Conservation (phyloP, 1,140 invertebrate genomes). For the Bombus terrestris region DNA sequence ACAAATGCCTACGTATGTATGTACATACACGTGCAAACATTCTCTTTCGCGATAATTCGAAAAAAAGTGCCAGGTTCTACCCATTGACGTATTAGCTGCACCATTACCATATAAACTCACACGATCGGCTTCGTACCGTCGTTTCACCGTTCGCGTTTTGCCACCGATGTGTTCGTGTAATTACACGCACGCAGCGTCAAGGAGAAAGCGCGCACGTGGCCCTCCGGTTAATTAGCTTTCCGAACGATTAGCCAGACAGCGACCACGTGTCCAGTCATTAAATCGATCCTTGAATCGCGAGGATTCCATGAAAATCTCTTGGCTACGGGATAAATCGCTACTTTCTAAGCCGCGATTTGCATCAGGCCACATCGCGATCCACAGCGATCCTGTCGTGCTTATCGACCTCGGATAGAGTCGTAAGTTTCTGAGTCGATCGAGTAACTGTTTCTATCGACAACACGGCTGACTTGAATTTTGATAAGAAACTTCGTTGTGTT, state of each 20-base stretch:
- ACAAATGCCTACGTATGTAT: slow-evolving; percentile 1
- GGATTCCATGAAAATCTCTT: slow-evolving; percentile 54
- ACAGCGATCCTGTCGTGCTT: slow-evolving; percentile 33
- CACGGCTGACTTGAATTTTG: neutral
- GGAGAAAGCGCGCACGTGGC: slow-evolving; percentile 74
- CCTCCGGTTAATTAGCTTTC: slow-evolving; percentile 69
- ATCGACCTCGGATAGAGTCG: slow-evolving; percentile 35
- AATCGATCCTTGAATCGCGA: slow-evolving; percentile 59
- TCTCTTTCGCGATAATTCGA: neutral
- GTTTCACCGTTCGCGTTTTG: slow-evolving; percentile 1
- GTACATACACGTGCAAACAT: neutral
- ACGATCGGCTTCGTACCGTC: too few relatives aligned
- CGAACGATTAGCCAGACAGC: slow-evolving; percentile 53
- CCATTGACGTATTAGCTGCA: slow-evolving; percentile 13
- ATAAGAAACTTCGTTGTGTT: slow-evolving; percentile 7
- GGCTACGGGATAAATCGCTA: slow-evolving; percentile 16
- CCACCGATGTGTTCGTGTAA: slow-evolving; percentile 4
- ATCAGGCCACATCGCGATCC: slow-evolving; percentile 28
- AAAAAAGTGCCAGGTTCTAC: neutral
- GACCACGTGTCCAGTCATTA: slow-evolving; percentile 63
- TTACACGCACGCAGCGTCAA: slow-evolving; percentile 40
- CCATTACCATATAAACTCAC: neutral
- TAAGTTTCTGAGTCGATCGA: slow-evolving; percentile 21
- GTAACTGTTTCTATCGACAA: slow-evolving; percentile 42
- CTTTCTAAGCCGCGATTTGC: slow-evolving; percentile 53